Percentiles rank a stretch among this genome's conserved stretches.
These are phyloP conservation scores for Paratrypauchen microcephalus DNA, from an alignment of 2,797 vertebrate genomes.

Conservation along the genomic window DNA sequence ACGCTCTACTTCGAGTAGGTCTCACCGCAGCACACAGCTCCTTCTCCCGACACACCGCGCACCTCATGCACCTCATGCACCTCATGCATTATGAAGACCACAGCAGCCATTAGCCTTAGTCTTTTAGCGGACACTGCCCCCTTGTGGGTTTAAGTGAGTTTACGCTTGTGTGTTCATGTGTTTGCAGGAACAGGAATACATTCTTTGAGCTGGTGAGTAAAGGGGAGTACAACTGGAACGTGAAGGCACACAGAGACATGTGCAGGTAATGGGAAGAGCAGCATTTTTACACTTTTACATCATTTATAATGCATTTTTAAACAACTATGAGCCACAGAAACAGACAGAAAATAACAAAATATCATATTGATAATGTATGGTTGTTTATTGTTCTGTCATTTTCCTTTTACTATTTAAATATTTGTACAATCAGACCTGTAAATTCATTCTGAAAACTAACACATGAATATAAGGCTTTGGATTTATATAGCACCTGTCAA, in stretches of 20 bases:
- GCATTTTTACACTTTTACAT: not conserved
- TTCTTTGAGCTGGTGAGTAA: constrained; percentile 97
- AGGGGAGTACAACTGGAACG: constrained; percentile 94
- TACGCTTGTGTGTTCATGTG: constrained; percentile 34
- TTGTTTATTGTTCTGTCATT: not conserved
- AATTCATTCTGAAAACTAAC: not conserved
- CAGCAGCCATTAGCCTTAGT: constrained; percentile 20
- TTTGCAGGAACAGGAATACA: constrained; percentile 86
- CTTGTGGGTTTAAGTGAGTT: constrained; percentile 59
- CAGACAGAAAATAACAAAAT: not conserved
- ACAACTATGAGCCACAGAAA: not conserved
- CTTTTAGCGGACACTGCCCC: constrained; percentile 58
- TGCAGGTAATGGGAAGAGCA: constrained; percentile 81
- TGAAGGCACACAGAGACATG: constrained; percentile 90
- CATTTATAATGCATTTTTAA: not conserved
- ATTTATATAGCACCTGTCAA: too few species aligned
- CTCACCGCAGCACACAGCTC: not conserved
- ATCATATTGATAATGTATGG: not conserved
- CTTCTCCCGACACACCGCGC: constrained; percentile 20
- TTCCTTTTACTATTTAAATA: not conserved
- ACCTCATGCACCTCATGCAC: too few species aligned
- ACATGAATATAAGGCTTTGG: too few species aligned
- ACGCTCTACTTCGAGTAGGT: constrained; percentile 99
- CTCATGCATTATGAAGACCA: constrained; percentile 17
- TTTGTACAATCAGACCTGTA: not conserved